phyloP scores from a whole-genome alignment of 1,140 invertebrate genomes.

The Saxidomus purpurata region DNA sequence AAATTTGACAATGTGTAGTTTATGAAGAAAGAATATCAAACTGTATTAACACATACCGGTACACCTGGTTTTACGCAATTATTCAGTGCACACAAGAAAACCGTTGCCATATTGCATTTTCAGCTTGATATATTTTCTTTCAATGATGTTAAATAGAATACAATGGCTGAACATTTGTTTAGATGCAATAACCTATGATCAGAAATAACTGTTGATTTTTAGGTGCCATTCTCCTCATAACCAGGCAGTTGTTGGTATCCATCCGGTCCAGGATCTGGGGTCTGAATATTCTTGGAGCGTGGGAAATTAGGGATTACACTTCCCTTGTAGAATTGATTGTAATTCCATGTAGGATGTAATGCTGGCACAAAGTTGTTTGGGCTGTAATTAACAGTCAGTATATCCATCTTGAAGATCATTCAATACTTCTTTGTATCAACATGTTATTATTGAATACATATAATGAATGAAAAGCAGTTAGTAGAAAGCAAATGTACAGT shows the following conservation, averaged over 20 bases:
- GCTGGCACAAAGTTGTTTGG: conserved; percentile 61
- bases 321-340: neutral
- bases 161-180: too few species aligned
- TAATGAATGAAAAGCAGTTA: conserved; percentile 41
- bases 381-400: conserved; percentile 42
- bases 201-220: too few species aligned
- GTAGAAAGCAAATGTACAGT: neutral
- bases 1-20: too few species aligned
- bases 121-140: too few species aligned
- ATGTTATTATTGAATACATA: neutral
- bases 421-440: neutral
- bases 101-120: too few species aligned
- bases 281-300: neutral
- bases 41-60: too few species aligned
- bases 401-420: neutral
- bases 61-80: too few species aligned
- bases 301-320: conserved; percentile 29
- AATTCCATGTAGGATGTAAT: conserved; percentile 51
- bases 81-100: too few species aligned
- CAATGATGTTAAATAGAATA: too few species aligned
- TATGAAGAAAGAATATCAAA: too few species aligned
- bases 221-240: neutral
- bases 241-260: neutral
- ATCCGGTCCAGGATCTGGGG: neutral
- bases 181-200: too few species aligned